Conservation (phyloP, 2,113 vertebrate genomes). For the Pristiophorus japonicus region DNA sequence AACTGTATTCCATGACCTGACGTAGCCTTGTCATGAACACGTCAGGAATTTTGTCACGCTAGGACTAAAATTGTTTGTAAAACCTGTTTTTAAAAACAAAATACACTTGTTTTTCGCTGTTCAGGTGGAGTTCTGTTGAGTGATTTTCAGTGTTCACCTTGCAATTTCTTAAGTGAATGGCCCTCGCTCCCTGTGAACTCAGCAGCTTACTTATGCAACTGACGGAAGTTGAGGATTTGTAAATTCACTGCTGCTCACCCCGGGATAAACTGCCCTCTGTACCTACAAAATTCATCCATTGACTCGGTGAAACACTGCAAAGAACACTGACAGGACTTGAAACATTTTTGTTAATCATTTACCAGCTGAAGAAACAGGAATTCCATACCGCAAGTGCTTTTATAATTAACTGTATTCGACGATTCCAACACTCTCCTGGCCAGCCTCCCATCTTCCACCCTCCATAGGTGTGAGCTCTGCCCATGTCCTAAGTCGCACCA, state of each 20-base stretch:
- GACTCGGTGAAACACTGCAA: not conserved
- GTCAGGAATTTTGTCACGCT: not conserved
- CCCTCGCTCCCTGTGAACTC: not conserved
- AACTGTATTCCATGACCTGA: not conserved
- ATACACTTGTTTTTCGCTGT: not conserved
- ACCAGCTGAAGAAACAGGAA: not conserved
- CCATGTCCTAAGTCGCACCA: not conserved
- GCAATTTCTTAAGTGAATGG: not conserved
- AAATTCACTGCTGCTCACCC: not conserved
- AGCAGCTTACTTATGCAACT: too few species aligned
- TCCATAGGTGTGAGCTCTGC: not conserved
- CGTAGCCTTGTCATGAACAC: not conserved
- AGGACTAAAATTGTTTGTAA: not conserved
- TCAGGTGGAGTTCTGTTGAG: not conserved
- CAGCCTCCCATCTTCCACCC: not conserved
- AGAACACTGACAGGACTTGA: not conserved
- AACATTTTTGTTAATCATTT: slow-evolving; percentile 8
- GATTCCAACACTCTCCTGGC: not conserved
- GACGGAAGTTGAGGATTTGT: not conserved
- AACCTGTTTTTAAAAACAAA: not conserved
- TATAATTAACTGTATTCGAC: not conserved
- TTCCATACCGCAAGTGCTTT: not conserved
- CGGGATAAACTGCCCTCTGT: not conserved
- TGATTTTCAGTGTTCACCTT: not conserved
- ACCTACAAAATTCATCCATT: not conserved